Conservation (phyloP, 2,797 vertebrate genomes). For the Sciurus carolinensis region DNA sequence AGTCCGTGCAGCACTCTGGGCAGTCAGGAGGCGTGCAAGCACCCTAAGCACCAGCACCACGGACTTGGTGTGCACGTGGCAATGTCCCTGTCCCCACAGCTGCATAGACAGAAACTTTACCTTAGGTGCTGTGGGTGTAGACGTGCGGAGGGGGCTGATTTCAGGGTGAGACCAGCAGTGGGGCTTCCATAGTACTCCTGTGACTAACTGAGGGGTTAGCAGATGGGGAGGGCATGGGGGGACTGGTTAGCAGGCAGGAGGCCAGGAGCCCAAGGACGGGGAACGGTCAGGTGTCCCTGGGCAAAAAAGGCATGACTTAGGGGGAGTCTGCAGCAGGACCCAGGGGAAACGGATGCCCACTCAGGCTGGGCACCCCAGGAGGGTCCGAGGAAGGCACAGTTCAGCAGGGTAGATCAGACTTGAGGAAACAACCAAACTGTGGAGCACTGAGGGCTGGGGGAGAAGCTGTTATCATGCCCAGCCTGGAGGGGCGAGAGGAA, state of each 20-base stretch:
- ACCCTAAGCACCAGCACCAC: rapidly evolving
- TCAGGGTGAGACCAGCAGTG: rapidly evolving
- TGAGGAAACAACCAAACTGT: neutral
- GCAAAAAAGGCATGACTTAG: neutral
- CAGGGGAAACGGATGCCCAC: neutral
- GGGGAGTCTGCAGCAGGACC: neutral
- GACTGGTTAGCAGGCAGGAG: neutral
- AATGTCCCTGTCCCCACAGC: no score
- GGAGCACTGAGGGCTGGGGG: no score
- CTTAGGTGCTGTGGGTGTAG: neutral
- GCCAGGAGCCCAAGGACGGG: neutral
- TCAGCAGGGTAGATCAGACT: rapidly evolving
- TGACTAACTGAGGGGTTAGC: neutral
- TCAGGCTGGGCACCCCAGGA: no score
- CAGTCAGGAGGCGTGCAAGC: rapidly evolving
- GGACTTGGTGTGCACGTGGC: neutral
- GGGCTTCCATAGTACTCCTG: neutral
- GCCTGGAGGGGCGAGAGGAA: no score
- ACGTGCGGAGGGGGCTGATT: neutral
- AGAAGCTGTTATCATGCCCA: no score
- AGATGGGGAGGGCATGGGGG: no score
- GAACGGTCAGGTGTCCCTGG: neutral
- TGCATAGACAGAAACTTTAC: neutral
- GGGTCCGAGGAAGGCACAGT: neutral
- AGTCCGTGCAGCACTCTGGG: no score